Evolutionary conservation across 1,140 invertebrate genomes (phyloP).

Genomic region (Diorhabda sublineata): DNA sequence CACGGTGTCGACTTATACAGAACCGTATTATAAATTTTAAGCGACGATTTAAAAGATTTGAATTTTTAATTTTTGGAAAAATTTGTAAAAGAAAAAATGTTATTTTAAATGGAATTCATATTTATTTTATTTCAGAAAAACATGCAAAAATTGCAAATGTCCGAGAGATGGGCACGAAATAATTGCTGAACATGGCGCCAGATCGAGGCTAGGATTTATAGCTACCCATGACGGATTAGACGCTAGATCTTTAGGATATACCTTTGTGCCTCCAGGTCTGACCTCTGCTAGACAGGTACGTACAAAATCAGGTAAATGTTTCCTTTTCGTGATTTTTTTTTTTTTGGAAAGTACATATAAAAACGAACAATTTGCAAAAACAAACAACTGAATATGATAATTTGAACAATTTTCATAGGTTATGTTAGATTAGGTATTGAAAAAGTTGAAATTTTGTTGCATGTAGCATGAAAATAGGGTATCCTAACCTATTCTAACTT

Average conservation of each 20-base stretch:
- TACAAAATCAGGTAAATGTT: neutral
- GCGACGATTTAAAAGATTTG: neutral
- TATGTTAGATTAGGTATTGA: too few species aligned
- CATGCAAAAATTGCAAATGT: constrained; percentile 45
- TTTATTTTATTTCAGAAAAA: constrained; percentile 41
- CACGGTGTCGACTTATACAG: neutral
- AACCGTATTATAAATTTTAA: neutral
- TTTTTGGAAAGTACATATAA: too few species aligned
- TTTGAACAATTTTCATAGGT: too few species aligned
- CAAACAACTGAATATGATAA: too few species aligned
- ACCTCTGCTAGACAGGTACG: constrained; percentile 54
- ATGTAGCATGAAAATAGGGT: too few species aligned
- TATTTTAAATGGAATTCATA: neutral
- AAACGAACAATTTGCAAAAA: too few species aligned
- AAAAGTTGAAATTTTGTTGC: too few species aligned
- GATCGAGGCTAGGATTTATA: constrained; percentile 38
- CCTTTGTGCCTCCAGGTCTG: constrained; percentile 80
- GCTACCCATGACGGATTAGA: constrained; percentile 45
- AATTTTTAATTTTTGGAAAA: constrained; percentile 8
- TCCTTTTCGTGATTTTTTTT: too few species aligned
- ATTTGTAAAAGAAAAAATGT: neutral
- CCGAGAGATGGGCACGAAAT: constrained; percentile 40
- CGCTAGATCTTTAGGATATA: constrained; percentile 62
- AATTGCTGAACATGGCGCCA: constrained; percentile 41
- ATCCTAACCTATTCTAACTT: too few species aligned